These are phyloP conservation scores for Polypedilum pembai DNA, from an alignment of 1,140 invertebrate species.

Conservation along the genomic window DNA sequence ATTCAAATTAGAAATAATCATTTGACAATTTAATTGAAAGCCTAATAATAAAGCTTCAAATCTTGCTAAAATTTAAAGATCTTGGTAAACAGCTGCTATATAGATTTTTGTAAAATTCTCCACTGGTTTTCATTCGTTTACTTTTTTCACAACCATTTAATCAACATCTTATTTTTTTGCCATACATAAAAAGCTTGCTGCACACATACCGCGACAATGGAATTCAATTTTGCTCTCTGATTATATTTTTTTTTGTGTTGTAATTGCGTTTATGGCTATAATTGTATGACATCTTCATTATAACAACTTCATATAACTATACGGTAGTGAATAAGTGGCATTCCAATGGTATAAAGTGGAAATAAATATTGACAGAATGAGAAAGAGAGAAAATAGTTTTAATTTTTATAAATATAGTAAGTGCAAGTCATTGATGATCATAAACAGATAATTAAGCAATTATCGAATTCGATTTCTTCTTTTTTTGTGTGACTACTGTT, in stretches of 20 bases:
- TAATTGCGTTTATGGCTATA: background rate
- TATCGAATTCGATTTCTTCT: background rate
- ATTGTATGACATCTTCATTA: conserved; percentile 18
- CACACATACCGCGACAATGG: background rate
- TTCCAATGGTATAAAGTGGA: background rate
- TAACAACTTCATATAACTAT: background rate
- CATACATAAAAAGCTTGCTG: too few species aligned
- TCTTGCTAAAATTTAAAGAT: too few species aligned
- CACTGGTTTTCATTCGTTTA: too few species aligned
- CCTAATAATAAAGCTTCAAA: too few species aligned
- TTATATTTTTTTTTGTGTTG: background rate
- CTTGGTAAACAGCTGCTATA: too few species aligned
- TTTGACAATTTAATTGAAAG: too few species aligned
- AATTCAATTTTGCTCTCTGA: background rate
- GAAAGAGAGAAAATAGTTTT: background rate
- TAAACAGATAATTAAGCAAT: conserved; percentile 19
- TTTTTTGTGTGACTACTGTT: too few species aligned
- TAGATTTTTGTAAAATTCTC: too few species aligned
- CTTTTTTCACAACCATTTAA: too few species aligned
- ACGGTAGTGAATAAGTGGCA: background rate
- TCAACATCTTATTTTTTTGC: too few species aligned
- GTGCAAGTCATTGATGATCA: conserved; percentile 3
- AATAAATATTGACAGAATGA: background rate
- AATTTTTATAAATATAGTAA: background rate
- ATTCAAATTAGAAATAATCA: too few species aligned